Evolutionary conservation across 2,797 vertebrate genomes (phyloP), one percentile per base, ranked within the genome.

Genomic region (Lagodon rhomboides): DNA sequence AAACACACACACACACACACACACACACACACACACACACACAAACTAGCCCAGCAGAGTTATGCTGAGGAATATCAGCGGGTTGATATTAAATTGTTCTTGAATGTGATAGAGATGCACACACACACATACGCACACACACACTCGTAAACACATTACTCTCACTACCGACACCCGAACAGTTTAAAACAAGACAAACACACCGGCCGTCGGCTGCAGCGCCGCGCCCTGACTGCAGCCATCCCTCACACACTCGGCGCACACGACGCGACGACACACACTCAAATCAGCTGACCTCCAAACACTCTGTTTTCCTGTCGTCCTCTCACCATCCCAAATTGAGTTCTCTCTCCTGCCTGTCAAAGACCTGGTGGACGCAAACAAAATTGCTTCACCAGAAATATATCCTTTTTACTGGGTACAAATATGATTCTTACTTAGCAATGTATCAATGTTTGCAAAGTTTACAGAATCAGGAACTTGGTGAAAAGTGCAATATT

Each of bases 161-260:
- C 68, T 80, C 63, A 49, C 63, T 41, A 62, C 58, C 53, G 8
- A 79, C 77, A 50, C 38, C 7, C 49, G 30, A 59, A 64, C 73
- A 34, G 41, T 30, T 79, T 80, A 73, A 83, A 87, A 73, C 30
- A 71, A 85, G 80, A 89, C 72, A 83, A 87, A 81, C 76, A 65
- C 71, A 4, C 1, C 0, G 17, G 13, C 6, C 2, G 16, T 15
- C 20, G 0, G 18, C 71, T 5, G 53, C 82, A 54, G 65, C 13
- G 22, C 54, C 5, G 12, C 74, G 58, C 47, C 3, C 34, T n/a
- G 54, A 73, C 75, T 55, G 50, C 84, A 72, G 71, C 71, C 80
- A 76, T 87, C 55, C 64, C 68, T 84, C 84, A 77, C 67, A 64
- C 59, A 20, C 75, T 12, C 34, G 9, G 50, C 13, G 22, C 68